These are phyloP conservation scores for Drosophila virilis DNA, from an alignment of 1,140 invertebrate species.

Conservation along the genomic window DNA sequence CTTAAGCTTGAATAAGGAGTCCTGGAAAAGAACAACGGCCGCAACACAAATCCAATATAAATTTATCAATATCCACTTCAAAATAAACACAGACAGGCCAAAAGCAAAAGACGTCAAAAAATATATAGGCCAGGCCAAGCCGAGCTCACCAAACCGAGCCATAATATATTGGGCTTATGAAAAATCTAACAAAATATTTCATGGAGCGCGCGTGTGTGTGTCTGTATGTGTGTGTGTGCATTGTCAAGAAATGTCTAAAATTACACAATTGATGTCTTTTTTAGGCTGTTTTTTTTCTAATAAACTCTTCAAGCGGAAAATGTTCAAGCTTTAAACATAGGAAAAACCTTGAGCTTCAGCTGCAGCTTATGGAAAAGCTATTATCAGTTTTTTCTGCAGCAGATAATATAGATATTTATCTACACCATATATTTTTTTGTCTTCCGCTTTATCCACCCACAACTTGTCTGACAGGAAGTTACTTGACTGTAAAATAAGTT, in stretches of 20 bases:
- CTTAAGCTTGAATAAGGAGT: constrained; percentile 55
- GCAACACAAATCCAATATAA: constrained; percentile 65
- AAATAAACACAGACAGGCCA: constrained; percentile 30
- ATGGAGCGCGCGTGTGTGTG: constrained; percentile 22
- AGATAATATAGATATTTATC: constrained; percentile 33
- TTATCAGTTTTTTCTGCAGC: neutral
- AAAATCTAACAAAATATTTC: constrained; percentile 63
- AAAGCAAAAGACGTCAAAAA: constrained; percentile 6
- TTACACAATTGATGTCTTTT: constrained; percentile 76
- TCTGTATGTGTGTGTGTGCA: constrained; percentile 16
- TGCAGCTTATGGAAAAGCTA: constrained; percentile 18
- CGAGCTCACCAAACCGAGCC: neutral
- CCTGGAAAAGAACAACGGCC: constrained; percentile 43
- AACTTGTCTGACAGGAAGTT: constrained; percentile 59
- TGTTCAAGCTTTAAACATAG: constrained; percentile 40
- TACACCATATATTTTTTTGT: constrained; percentile 10
- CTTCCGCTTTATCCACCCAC: constrained; percentile 2
- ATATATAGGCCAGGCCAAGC: constrained; percentile 2
- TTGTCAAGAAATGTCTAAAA: constrained; percentile 62
- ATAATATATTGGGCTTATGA: constrained; percentile 49
- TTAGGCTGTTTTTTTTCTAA: constrained; percentile 41
- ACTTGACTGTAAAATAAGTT: constrained; percentile 27
- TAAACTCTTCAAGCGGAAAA: constrained; percentile 58
- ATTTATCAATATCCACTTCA: constrained; percentile 76
- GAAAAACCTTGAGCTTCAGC: constrained; percentile 37